Evolutionary conservation across 2,113 vertebrate genomes (phyloP).

Genomic region (Pygathrix nemaeus): DNA sequence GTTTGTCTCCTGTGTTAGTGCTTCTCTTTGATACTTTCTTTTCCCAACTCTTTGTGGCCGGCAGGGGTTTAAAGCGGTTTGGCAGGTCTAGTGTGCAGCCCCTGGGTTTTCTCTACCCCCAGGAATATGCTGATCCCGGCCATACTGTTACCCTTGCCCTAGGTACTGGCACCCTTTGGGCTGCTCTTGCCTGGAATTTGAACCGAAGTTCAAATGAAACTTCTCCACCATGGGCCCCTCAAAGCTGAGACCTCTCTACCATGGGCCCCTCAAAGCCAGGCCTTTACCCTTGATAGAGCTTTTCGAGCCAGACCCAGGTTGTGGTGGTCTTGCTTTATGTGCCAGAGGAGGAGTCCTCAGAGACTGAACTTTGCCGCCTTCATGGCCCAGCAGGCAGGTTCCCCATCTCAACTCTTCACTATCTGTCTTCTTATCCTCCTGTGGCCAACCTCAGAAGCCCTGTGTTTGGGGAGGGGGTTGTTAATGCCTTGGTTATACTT

Average conservation of each 20-base stretch:
- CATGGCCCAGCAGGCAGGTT: background rate
- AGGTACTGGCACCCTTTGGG: background rate
- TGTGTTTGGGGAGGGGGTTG: background rate
- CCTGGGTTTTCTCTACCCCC: background rate
- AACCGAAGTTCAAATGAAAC: background rate
- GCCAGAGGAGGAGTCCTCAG: background rate
- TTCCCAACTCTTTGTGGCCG: background rate
- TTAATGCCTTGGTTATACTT: background rate
- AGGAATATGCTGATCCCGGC: background rate
- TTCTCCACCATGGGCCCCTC: background rate
- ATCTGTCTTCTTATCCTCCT: background rate
- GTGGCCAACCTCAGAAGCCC: background rate
- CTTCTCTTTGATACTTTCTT: background rate
- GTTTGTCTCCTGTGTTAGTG: background rate
- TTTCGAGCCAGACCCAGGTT: background rate
- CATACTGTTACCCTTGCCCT: background rate
- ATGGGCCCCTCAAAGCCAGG: background rate
- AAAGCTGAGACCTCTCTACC: background rate
- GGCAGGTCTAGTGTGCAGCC: background rate
- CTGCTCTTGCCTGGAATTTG: background rate
- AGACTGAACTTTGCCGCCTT: background rate
- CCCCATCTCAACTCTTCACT: background rate
- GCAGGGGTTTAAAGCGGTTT: background rate
- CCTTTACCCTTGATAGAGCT: background rate
- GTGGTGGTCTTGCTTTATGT: background rate